These are phyloP conservation scores for Microctonus aethiopoides DNA, from an alignment of 2,888 invertebrate species.

Conservation along the genomic window DNA sequence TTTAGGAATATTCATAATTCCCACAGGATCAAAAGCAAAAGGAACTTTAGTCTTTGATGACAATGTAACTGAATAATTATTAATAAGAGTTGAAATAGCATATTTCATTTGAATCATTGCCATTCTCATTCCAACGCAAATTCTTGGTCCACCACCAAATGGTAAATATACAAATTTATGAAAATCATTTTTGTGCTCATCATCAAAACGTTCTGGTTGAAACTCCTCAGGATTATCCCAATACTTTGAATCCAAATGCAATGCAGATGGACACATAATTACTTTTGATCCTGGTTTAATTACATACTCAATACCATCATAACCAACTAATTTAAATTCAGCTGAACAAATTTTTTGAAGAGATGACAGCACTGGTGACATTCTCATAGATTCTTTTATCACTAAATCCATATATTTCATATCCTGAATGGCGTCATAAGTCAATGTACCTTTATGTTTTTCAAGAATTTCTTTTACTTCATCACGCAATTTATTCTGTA, in stretches of 20 bases:
- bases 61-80: not conserved
- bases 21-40: not conserved
- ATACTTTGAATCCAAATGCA: slow-evolving; percentile 47
- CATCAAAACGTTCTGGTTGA: slow-evolving; percentile 53
- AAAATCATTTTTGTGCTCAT: slow-evolving; percentile 41
- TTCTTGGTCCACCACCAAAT: slow-evolving; percentile 57
- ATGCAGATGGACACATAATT: slow-evolving; percentile 30
- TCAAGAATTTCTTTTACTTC: slow-evolving; percentile 64
- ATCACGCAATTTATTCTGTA: slow-evolving; percentile 67
- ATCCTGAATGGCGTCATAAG: slow-evolving; percentile 67
- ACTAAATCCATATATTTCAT: slow-evolving; percentile 70
- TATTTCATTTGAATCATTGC: slow-evolving; percentile 48
- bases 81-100: slow-evolving; percentile 29
- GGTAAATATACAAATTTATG: slow-evolving; percentile 47
- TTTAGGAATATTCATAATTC: not conserved
- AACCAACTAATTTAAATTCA: slow-evolving; percentile 44
- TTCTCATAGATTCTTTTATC: slow-evolving; percentile 55
- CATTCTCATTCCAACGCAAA: slow-evolving; percentile 54
- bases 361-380: slow-evolving; percentile 16
- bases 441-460: slow-evolving; percentile 61
- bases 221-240: slow-evolving; percentile 50
- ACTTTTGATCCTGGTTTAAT: slow-evolving; percentile 45
- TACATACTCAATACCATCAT: slow-evolving; percentile 47
- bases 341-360: slow-evolving; percentile 47
- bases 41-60: slow-evolving; percentile 22